Conservation (phyloP, 2,113 vertebrate genomes). For the Brachyhypopomus gauderio region DNA sequence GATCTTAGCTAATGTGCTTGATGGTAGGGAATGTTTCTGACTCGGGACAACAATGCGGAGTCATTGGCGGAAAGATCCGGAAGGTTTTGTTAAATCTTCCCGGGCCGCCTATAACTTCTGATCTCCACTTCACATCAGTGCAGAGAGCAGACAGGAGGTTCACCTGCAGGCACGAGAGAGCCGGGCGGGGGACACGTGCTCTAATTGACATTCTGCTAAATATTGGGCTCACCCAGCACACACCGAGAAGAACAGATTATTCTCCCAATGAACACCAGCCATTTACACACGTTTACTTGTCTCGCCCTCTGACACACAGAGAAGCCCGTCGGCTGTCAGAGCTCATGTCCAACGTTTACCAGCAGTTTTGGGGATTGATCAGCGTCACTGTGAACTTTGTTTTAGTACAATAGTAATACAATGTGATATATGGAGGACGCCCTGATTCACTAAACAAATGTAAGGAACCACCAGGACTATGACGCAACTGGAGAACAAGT, state of each 20-base stretch:
- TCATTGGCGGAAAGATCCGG: constrained; percentile 45
- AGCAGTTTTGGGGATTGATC: not conserved
- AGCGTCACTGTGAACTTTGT: not conserved
- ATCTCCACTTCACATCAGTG: constrained; percentile 62
- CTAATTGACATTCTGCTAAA: constrained; percentile 56
- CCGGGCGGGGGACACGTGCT: constrained; percentile 56
- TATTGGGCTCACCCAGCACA: constrained; percentile 49
- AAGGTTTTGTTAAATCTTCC: constrained; percentile 62
- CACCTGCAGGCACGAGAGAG: constrained; percentile 67
- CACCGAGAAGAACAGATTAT: constrained; percentile 58
- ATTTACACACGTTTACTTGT: not conserved
- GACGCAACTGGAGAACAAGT: constrained; percentile 17
- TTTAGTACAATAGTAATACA: not conserved
- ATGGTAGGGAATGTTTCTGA: constrained; percentile 49
- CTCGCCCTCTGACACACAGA: not conserved
- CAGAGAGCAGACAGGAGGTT: constrained; percentile 60
- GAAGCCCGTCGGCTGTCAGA: constrained; percentile 2
- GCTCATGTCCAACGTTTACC: not conserved
- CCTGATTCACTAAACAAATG: constrained; percentile 12
- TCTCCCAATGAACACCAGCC: constrained; percentile 48
- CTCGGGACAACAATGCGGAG: constrained; percentile 56
- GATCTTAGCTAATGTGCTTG: constrained; percentile 60
- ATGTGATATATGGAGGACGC: not conserved
- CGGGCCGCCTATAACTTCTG: constrained; percentile 47
- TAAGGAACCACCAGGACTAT: not conserved